Conservation (phyloP, 2,797 vertebrate species). For the Perodicticus potto region DNA sequence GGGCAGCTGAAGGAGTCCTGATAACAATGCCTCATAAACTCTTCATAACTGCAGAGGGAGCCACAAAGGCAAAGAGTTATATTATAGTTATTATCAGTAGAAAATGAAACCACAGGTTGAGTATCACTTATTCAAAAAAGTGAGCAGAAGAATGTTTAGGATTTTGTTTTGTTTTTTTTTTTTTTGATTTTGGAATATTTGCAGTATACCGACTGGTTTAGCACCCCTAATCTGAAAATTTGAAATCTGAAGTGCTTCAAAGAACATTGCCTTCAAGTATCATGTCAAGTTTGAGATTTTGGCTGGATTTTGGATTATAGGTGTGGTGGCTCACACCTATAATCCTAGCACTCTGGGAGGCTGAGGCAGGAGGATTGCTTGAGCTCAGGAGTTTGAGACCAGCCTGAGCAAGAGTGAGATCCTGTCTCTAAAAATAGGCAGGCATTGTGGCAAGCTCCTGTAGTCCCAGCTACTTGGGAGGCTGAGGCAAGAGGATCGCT, state of each 20-base stretch:
- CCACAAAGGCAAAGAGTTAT: not conserved
- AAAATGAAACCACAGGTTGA: not conserved
- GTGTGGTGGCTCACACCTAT: too few species aligned
- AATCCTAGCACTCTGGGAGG: too few species aligned
- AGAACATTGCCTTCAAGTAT: not conserved
- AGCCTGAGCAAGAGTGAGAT: too few species aligned
- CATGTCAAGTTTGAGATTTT: not conserved
- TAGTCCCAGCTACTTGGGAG: too few species aligned
- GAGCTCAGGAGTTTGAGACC: too few species aligned
- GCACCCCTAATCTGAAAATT: not conserved
- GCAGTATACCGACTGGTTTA: not conserved
- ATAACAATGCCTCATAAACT: not conserved
- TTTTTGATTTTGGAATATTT: not conserved
- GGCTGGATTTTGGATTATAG: too few species aligned
- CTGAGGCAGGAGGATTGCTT: too few species aligned
- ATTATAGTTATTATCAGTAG: not conserved
- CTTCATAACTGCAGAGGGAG: not conserved
- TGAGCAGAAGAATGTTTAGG: not conserved
- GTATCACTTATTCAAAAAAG: not conserved
- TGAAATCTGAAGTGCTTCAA: not conserved
- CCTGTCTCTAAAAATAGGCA: too few species aligned
- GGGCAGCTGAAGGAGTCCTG: not conserved
- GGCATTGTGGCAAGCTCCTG: too few species aligned
- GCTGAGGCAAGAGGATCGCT: too few species aligned
- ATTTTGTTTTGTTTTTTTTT: not conserved